Evolutionary conservation across 2,888 invertebrate genomes (phyloP), one percentile per base, ranked within the genome.

Genomic region (Melinopterus prodromus): DNA sequence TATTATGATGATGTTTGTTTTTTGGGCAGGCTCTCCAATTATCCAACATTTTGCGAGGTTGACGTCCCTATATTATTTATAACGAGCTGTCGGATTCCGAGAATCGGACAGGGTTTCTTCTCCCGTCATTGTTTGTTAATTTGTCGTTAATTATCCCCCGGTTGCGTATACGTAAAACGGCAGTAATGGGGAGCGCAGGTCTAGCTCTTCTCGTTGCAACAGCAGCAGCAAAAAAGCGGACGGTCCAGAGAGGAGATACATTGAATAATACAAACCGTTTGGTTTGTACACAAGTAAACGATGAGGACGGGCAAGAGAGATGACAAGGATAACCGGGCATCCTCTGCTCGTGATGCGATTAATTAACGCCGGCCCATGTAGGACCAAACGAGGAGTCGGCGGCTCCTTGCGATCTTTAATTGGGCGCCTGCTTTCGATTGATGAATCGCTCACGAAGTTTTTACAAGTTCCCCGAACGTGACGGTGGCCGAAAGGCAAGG

Each of bases 341-440:
- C 7, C 53, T 53, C 12, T 7, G 53, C 9, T 53, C 53, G 53
- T 12, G 53, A 53, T 53, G 53, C 53, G 53, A 53, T 53, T 53
- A 53, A 53, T 53, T 53, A 53, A 53, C 53, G 53, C 53, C 5
- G 53, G 12, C 5, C 53, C 53, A 53, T 53, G 53, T 53, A 53
- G 12, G 53, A 53, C 53, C 53, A 53, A 53, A 53, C 53, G 9
- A 53, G 53, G 53, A 53, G 53, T 53, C 5, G 53, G 53, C 53
- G 53, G 12, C 53, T 53, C 53, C 53, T 53, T 53, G 53, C 53
- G 9, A 53, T 53, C 53, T 53, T 53, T 53, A 7, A 7, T 53
- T 53, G 53, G 53, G 53, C 53, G 53, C 53, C 53, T 53, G 53
- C 53, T 53, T 53, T 53, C 53, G 53, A 53, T 53, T 53, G 53